These are phyloP conservation scores for Lycopodina hypogea DNA, from an alignment of 37 sponge, comb jelly and placozoan genomes.

Conservation along the genomic window DNA sequence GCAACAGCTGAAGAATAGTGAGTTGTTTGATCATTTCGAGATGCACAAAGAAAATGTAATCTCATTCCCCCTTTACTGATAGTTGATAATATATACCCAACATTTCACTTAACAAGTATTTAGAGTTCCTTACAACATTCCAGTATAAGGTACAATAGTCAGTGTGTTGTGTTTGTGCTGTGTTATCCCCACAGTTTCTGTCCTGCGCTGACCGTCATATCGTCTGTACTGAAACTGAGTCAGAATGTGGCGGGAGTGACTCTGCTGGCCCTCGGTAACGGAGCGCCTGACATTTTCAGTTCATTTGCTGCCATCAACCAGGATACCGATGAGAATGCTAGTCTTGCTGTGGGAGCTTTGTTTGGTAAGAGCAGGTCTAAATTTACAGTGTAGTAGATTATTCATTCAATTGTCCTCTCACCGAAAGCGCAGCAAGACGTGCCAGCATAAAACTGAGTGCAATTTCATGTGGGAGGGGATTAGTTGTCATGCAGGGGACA, in stretches of 20 bases:
- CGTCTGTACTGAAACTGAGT: slow-evolving; percentile 73
- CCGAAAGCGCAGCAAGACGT: slow-evolving; percentile 67
- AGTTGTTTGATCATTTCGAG: slow-evolving; percentile 27
- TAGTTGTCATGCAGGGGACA: too few relatives aligned
- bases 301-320: slow-evolving; percentile 82
- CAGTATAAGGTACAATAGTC: too few relatives aligned
- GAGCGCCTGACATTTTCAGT: slow-evolving; percentile 97
- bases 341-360: slow-evolving; percentile 93
- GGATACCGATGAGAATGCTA: slow-evolving; percentile 52
- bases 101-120: too few relatives aligned
- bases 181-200: slow-evolving; percentile 69
- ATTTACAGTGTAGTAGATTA: too few relatives aligned
- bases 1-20: slow-evolving; percentile 96
- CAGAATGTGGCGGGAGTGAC: slow-evolving; percentile 99
- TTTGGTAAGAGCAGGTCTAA: slow-evolving; percentile 71
- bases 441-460: too few relatives aligned
- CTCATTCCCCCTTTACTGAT: too few relatives aligned
- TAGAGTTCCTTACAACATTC: too few relatives aligned
- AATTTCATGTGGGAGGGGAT: too few relatives aligned
- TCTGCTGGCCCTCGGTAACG: slow-evolving; percentile 93
- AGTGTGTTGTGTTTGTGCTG: too few relatives aligned
- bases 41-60: too few relatives aligned
- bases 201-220: slow-evolving; percentile 89
- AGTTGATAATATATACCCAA: not conserved
- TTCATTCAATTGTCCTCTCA: not conserved